Percentiles rank a stretch among this genome's conserved stretches.
Evolutionary conservation across 2,113 vertebrate genomes (phyloP).

Genomic region (Gorsachius goisagi): DNA sequence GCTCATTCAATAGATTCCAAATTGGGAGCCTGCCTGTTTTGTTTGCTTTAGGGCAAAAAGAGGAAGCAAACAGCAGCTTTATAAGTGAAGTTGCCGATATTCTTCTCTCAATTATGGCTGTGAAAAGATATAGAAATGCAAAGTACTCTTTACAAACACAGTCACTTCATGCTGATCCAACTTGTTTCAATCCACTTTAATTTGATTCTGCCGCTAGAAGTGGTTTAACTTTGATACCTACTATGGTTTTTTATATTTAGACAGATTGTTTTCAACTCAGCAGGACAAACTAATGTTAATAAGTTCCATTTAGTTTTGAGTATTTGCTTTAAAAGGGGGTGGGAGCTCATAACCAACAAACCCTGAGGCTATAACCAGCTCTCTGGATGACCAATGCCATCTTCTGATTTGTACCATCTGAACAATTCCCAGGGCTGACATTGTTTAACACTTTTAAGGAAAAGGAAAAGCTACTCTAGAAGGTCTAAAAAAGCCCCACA

Average conservation of each 20-base stretch:
- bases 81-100: neutral
- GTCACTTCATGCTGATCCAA: neutral
- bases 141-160: constrained; percentile 27
- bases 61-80: constrained; percentile 52
- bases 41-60: constrained; percentile 60
- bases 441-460: neutral
- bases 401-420: neutral
- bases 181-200: neutral
- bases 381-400: neutral
- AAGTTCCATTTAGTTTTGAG: neutral
- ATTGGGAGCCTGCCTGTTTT: constrained; percentile 58
- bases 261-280: neutral
- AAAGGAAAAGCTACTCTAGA: neutral
- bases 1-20: constrained; percentile 43
- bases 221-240: neutral
- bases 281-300: neutral
- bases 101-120: constrained; percentile 52
- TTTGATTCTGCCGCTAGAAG: neutral
- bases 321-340: constrained; percentile 13
- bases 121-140: constrained; percentile 51
- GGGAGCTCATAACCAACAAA: neutral
- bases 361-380: neutral
- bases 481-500: neutral
- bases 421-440: neutral
- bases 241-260: neutral